Evolutionary conservation across 2,888 invertebrate genomes (phyloP).

Genomic region (Mythimna loreyi): DNA sequence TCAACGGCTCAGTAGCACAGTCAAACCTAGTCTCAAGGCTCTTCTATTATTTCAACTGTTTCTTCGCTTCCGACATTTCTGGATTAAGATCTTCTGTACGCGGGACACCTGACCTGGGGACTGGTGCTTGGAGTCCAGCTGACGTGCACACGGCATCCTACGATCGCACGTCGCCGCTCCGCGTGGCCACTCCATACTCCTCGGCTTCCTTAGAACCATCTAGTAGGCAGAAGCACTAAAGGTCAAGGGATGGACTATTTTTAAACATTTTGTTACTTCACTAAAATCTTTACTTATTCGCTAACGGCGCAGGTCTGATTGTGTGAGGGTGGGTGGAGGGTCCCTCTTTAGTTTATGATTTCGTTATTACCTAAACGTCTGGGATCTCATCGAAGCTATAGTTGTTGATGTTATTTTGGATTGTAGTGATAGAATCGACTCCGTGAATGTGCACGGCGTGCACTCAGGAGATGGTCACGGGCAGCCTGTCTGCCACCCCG

Average conservation of each 20-base stretch:
- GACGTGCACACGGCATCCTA: not conserved
- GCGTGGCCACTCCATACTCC: not conserved
- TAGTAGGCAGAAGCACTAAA: conserved; percentile 15
- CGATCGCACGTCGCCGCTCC: not conserved
- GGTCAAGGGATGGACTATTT: not conserved
- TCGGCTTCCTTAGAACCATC: conserved; percentile 11
- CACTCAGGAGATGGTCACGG: not conserved
- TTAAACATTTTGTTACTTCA: not conserved
- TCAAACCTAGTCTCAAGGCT: conserved; percentile 16
- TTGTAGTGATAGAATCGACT: not conserved
- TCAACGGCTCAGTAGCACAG: conserved; percentile 27
- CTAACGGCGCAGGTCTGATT: conserved; percentile 34
- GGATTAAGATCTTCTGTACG: conserved; percentile 4
- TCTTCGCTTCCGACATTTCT: not conserved
- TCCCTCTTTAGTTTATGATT: not conserved
- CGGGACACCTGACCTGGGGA: conserved; percentile 12
- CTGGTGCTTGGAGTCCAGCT: not conserved
- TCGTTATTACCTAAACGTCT: not conserved
- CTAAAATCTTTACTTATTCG: conserved; percentile 1
- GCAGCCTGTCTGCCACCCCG: not conserved
- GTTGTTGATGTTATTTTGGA: conserved; percentile 18
- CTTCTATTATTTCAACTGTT: conserved; percentile 7
- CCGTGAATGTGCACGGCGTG: not conserved
- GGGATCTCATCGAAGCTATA: no score
- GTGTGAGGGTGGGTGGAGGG: conserved; percentile 18